phyloP scores from a whole-genome alignment of 2,888 invertebrate species.

The Osedax fenrisi region DNA sequence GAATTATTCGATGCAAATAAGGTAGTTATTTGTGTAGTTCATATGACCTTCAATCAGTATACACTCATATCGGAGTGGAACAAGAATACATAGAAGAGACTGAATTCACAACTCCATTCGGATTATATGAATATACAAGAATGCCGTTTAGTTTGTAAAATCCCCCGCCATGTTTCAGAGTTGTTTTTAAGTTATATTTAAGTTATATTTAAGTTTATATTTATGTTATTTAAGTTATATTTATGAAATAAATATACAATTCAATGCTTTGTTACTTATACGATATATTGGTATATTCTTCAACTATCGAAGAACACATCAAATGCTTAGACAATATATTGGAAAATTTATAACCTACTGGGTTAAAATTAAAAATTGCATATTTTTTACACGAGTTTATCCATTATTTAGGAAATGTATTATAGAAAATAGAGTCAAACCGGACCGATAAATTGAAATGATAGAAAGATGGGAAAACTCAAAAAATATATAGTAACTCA shows the following conservation, averaged over 20 bases:
- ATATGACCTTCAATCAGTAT: not conserved
- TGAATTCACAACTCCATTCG: not conserved
- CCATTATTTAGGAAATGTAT: conserved; percentile 31
- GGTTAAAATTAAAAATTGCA: conserved; percentile 32
- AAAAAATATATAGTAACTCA: not conserved
- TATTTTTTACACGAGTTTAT: conserved; percentile 33
- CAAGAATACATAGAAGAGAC: not conserved
- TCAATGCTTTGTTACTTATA: conserved; percentile 35
- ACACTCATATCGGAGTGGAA: not conserved
- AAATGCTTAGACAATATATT: conserved; percentile 33
- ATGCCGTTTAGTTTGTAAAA: conserved; percentile 35
- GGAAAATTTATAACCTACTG: conserved; percentile 21
- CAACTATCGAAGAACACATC: conserved; percentile 30
- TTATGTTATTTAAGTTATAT: too few relatives aligned
- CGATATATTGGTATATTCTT: conserved; percentile 34
- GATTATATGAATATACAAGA: not conserved
- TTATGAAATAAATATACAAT: conserved; percentile 32
- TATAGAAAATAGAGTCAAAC: conserved; percentile 26
- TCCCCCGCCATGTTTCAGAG: conserved; percentile 36
- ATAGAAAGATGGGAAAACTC: not conserved
- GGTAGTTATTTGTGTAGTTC: not conserved
- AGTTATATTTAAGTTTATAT: too few relatives aligned
- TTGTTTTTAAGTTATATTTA: conserved; percentile 34
- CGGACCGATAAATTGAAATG: conserved; percentile 21
- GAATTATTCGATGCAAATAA: too few relatives aligned